A percentile compares a stretch with the other conserved stretches of the same genome.
These are phyloP conservation scores for Camelus dromedarius DNA, from an alignment of 2,113 vertebrate species.

Conservation along the genomic window DNA sequence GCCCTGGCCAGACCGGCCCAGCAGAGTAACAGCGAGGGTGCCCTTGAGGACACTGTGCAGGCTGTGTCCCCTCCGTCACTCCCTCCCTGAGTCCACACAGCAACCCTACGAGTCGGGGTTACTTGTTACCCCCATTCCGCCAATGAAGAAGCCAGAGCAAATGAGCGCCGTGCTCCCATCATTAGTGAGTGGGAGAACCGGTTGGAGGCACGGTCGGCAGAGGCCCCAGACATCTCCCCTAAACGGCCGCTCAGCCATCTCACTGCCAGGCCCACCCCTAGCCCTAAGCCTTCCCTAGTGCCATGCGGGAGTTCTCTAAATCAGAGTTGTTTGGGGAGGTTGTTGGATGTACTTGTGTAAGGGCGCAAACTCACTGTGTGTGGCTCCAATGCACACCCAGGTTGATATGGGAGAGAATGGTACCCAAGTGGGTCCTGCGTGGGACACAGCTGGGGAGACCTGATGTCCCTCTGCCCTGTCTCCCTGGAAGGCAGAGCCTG, in stretches of 20 bases:
- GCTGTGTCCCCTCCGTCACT: neutral
- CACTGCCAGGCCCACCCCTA: neutral
- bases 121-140: no score
- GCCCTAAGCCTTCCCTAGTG: neutral
- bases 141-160: neutral
- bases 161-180: rapidly evolving
- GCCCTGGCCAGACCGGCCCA: no score
- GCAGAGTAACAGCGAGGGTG: neutral
- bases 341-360: neutral
- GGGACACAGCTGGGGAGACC: neutral
- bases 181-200: neutral
- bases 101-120: neutral
- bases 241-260: neutral
- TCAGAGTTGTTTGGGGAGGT: neutral
- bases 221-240: neutral
- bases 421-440: neutral
- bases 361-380: neutral
- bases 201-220: neutral
- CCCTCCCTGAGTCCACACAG: neutral
- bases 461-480: neutral
- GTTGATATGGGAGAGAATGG: no score
- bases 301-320: neutral
- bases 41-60: neutral
- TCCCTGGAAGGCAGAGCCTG: neutral
- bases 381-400: neutral